Base-by-base conservation (phyloP, 2,888 invertebrate genomes). In the Maniola hyperantus region DNA sequence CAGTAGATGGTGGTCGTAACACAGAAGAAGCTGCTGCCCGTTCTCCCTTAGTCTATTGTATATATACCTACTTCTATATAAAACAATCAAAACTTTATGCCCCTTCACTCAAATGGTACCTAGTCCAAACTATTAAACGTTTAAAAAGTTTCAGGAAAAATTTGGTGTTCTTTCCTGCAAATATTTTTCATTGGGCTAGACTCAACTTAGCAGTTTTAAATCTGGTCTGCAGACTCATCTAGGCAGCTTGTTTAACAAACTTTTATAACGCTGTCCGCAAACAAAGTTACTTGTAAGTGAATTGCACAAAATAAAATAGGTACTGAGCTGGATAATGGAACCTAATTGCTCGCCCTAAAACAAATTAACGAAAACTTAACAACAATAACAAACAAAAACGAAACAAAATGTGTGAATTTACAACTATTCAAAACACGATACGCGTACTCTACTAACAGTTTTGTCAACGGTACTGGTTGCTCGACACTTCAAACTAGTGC, bases 181-280 rank as follows among this genome's bases (percentile, higher is more conserved):
- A 59, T 48, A 59, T 59, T 59, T 59, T 59, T 46, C 48, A 59
- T 48, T 18, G 15, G 15, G 18, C 46, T 46, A 48, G 48, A 34
- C 48, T 33, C 26, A 34, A 44, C 26, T 59, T 48, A 46, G 48
- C 34, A 48, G 50, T 51, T 61, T 48, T 61, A 61, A 61, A 61
- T 51, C 50, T 51, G 50, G 50, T 61, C 61, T 33, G 13, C 46
- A 33, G 46, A 46, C 8, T 61, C 36, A 39, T 61, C 48, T 36
- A 36, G 61, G 36, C 36, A 55, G 39, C 36, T 61, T 50, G 39
- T 51, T 61, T 61, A 61, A 61, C 39, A 20, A 50, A 61, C 50
- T 61, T 61, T 61, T 61, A 48, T 34, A 61, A 51, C 15, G 36
- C 50, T 51, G 20, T 50, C 61, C n/a, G 36, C 61, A 39, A 50